Percentiles rank a stretch among this genome's conserved stretches.
phyloP scores from a whole-genome alignment of 2,113 vertebrate species.

The Dasyprocta punctata region DNA sequence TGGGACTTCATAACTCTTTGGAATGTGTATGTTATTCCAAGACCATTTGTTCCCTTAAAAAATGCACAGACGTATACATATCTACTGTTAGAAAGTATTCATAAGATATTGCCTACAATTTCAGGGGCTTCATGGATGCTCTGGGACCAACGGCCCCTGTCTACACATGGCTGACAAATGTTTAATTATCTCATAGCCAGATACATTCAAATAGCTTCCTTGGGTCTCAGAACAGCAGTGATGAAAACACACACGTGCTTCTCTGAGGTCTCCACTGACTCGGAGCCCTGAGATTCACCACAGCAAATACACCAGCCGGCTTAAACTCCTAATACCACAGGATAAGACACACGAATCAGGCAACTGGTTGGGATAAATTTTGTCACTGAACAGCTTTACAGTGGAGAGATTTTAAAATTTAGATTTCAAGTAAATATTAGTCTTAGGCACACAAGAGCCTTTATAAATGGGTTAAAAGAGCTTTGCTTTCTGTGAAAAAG shows the following conservation, averaged over 20 bases:
- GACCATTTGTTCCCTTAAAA: not conserved
- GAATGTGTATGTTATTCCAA: not conserved
- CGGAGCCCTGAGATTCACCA: slow-evolving; percentile 42
- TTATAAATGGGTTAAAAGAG: slow-evolving; percentile 43
- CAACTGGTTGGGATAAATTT: not conserved
- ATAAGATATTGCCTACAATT: not conserved
- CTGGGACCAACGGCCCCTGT: not conserved
- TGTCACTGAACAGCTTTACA: not conserved
- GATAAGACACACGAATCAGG: slow-evolving; percentile 34
- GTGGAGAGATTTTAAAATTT: slow-evolving; percentile 8
- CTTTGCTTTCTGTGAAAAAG: slow-evolving; percentile 51
- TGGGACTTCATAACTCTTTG: not conserved
- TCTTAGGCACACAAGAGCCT: not conserved
- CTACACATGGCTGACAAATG: slow-evolving; percentile 58
- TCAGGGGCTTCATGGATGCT: not conserved
- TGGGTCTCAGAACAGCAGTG: not conserved
- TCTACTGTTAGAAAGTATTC: not conserved
- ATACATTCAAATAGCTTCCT: slow-evolving; percentile 34
- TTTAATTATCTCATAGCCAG: slow-evolving; percentile 65
- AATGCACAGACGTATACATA: not conserved
- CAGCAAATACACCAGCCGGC: not conserved
- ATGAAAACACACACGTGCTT: slow-evolving; percentile 1
- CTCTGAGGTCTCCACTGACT: slow-evolving; percentile 57
- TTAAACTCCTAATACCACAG: slow-evolving; percentile 13
- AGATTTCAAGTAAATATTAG: slow-evolving; percentile 62